phyloP scores from a whole-genome alignment of 2,888 invertebrate genomes.

The Orthonychiurus folsomi region DNA sequence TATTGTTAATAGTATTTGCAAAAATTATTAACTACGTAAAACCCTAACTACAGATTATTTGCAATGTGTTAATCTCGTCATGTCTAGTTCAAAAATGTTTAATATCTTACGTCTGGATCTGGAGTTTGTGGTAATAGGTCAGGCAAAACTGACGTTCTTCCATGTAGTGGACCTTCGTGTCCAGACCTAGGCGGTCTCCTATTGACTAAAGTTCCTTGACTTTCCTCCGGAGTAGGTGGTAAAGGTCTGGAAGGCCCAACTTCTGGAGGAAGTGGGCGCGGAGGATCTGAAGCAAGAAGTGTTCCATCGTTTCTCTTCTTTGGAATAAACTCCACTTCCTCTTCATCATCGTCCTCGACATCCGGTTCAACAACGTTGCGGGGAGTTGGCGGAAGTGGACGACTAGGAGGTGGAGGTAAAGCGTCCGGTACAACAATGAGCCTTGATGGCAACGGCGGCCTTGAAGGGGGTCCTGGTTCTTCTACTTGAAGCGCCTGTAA shows the following conservation, averaged over 20 bases:
- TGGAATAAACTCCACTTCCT: constrained; percentile 46
- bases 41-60: no score
- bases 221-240: constrained; percentile 87
- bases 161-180: constrained; percentile 39
- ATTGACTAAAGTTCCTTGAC: constrained; percentile 40
- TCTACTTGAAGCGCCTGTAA: constrained; percentile 42
- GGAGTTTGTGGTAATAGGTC: constrained; percentile 75
- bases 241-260: constrained; percentile 81
- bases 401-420: constrained; percentile 57
- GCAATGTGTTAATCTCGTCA: no score
- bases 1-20: no score
- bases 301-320: constrained; percentile 77
- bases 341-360: constrained; percentile 66
- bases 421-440: constrained; percentile 82
- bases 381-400: constrained; percentile 77
- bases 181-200: constrained; percentile 26
- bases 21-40: no score
- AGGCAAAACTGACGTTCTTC: constrained; percentile 81
- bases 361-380: constrained; percentile 39
- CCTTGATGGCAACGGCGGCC: constrained; percentile 82
- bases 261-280: constrained; percentile 74
- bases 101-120: constrained; percentile 37
- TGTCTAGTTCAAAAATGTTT: no score
- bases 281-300: constrained; percentile 88
- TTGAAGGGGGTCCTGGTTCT: constrained; percentile 78